Evolutionary conservation across 2,797 vertebrate species (phyloP).

Genomic region (Holocentrus rufus): DNA sequence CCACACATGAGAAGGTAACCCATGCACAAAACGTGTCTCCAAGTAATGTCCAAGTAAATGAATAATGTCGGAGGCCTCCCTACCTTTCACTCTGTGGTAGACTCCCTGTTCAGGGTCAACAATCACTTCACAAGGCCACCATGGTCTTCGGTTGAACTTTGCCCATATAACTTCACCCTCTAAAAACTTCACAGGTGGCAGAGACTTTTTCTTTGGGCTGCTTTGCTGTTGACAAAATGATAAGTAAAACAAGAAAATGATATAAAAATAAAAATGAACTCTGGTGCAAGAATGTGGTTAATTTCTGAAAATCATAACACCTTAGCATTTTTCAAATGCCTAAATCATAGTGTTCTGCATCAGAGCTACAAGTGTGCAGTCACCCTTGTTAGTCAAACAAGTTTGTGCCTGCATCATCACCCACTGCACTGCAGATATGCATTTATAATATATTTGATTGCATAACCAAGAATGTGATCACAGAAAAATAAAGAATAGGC

Average conservation of each 20-base stretch:
- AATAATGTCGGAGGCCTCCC: constrained; percentile 50
- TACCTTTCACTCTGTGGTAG: constrained; percentile 95
- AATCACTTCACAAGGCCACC: constrained; percentile 97
- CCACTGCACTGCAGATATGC: background rate
- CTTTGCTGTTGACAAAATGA: constrained; percentile 68
- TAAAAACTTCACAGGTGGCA: constrained; percentile 88
- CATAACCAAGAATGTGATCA: too few species aligned
- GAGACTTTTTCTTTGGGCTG: constrained; percentile 80
- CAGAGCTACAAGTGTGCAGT: background rate
- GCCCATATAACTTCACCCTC: constrained; percentile 97
- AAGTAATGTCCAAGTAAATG: constrained; percentile 11
- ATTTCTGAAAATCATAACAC: background rate
- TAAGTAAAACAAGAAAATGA: constrained; percentile 17
- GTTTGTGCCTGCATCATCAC: background rate
- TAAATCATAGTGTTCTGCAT: background rate
- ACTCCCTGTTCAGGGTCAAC: constrained; percentile 86
- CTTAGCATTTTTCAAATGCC: background rate
- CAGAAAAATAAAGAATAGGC: too few species aligned
- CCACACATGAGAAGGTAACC: too few species aligned
- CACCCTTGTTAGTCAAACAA: background rate
- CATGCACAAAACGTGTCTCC: background rate
- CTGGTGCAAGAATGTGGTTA: background rate
- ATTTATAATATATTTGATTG: too few species aligned
- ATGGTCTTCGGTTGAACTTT: constrained; percentile 95
- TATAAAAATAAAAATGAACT: background rate